These are phyloP conservation scores for Salvator merianae DNA, from an alignment of 2,113 vertebrate genomes.

Conservation along the genomic window DNA sequence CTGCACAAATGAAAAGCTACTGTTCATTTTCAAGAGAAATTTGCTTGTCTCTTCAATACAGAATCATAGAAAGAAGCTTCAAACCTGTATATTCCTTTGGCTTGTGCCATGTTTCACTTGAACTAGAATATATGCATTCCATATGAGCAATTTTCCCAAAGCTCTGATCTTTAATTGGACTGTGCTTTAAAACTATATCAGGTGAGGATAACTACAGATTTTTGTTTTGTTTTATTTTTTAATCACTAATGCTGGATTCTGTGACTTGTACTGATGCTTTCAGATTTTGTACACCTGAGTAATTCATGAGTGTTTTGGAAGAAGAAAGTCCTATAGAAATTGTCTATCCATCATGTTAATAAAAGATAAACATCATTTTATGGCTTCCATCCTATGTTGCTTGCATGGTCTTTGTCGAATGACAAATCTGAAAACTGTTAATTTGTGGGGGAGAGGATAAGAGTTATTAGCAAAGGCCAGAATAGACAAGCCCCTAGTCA, in stretches of 20 bases:
- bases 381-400: not conserved
- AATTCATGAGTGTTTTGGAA: not conserved
- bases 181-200: not conserved
- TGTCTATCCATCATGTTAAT: not conserved
- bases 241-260: not conserved
- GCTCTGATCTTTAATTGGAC: not conserved
- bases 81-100: not conserved
- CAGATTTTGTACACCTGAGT: not conserved
- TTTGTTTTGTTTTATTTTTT: too few species aligned
- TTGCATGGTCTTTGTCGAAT: not conserved
- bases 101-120: too few species aligned
- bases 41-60: not conserved
- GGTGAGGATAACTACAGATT: not conserved
- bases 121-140: too few species aligned
- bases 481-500: slow-evolving; percentile 56
- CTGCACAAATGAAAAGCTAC: not conserved
- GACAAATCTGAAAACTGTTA: slow-evolving; percentile 27
- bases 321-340: not conserved
- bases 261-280: not conserved
- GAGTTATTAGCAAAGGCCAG: slow-evolving; percentile 43
- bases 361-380: not conserved
- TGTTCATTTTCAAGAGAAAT: not conserved
- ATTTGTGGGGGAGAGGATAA: slow-evolving; percentile 40
- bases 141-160: too few species aligned
- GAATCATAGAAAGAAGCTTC: not conserved